Conservation (phyloP, 2,888 invertebrate species). For the Dorcus hopei region DNA sequence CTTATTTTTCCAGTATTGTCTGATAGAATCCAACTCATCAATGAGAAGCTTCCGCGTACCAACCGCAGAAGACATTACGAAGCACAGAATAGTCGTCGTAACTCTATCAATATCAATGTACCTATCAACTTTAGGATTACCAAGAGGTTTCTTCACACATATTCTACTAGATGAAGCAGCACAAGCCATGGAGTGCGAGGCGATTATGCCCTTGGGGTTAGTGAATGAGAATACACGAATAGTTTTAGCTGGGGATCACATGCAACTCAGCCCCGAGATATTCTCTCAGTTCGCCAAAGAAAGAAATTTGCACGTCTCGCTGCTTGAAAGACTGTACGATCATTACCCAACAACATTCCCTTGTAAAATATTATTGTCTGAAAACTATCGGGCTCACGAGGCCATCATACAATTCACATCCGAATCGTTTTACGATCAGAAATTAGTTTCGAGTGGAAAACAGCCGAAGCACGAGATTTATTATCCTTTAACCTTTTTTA, state of each 20-base stretch:
- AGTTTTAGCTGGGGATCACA: slow-evolving; percentile 81
- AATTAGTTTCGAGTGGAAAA: slow-evolving; percentile 69
- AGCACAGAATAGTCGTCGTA: slow-evolving; percentile 71
- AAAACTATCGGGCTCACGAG: slow-evolving; percentile 80
- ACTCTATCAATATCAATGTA: slow-evolving; percentile 77
- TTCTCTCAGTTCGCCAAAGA: slow-evolving; percentile 72
- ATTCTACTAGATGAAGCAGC: slow-evolving; percentile 85
- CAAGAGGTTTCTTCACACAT: slow-evolving; percentile 72
- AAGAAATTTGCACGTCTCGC: slow-evolving; percentile 66
- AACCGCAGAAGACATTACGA: slow-evolving; percentile 65
- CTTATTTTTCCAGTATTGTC: slow-evolving; percentile 61
- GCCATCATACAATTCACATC: slow-evolving; percentile 80
- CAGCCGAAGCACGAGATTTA: slow-evolving; percentile 67
- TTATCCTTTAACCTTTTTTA: slow-evolving; percentile 76
- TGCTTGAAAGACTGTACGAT: slow-evolving; percentile 75
- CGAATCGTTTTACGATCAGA: slow-evolving; percentile 76
- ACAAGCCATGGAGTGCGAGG: slow-evolving; percentile 83
- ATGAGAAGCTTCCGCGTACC: slow-evolving; percentile 65
- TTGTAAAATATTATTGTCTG: slow-evolving; percentile 75
- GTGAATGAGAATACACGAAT: slow-evolving; percentile 70
- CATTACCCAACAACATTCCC: slow-evolving; percentile 71
- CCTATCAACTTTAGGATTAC: slow-evolving; percentile 64
- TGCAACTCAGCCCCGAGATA: slow-evolving; percentile 80
- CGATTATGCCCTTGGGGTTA: slow-evolving; percentile 73
- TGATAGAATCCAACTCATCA: slow-evolving; percentile 59